Percentiles rank a stretch among this genome's conserved stretches.
phyloP scores from a whole-genome alignment of 2,113 vertebrate species.

The Eulacestoma nigropectus region DNA sequence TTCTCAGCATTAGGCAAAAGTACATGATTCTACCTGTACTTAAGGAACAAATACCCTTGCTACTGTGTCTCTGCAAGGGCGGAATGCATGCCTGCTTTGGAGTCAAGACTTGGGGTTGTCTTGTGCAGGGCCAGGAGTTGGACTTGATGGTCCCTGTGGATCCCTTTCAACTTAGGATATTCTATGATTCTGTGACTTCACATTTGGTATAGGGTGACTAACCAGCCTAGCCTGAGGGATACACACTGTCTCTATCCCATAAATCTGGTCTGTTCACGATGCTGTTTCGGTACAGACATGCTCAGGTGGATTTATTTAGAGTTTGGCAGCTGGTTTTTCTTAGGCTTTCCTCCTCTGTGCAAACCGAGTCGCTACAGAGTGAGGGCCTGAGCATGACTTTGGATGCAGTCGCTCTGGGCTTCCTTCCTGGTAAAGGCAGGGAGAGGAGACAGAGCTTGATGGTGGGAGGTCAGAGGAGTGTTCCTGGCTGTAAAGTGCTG shows the following conservation, averaged over 20 bases:
- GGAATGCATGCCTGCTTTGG: neutral
- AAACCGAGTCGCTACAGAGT: neutral
- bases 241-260: neutral
- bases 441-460: neutral
- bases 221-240: neutral
- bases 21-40: neutral
- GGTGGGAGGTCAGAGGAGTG: neutral
- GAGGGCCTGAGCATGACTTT: neutral
- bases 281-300: neutral
- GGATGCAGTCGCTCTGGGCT: neutral
- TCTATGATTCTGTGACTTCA: neutral
- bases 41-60: neutral
- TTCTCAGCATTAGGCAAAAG: neutral
- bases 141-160: fast-evolving
- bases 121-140: neutral
- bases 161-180: neutral
- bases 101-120: neutral
- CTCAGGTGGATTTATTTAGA: neutral
- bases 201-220: neutral
- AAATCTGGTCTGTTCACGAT: neutral
- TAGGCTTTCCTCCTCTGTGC: neutral
- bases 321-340: neutral
- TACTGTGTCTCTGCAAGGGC: neutral
- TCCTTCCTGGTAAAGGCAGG: neutral
- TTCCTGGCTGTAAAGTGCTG: neutral